Evolutionary conservation across 2,888 invertebrate species (phyloP), one percentile per base, ranked within the genome.

Genomic region (Syrista parreyssii): DNA sequence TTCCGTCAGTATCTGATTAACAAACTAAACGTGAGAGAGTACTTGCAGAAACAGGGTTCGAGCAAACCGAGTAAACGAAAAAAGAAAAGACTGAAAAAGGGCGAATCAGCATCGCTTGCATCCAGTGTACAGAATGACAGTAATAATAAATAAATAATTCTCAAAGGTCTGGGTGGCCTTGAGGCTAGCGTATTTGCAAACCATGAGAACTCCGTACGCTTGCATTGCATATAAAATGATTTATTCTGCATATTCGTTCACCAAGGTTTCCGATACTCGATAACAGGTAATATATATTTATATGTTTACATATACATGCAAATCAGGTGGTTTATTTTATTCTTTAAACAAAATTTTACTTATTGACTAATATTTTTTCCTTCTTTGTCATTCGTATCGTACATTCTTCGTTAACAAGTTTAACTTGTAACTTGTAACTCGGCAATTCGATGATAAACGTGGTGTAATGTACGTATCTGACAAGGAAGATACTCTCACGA

Each of bases 1-100:
- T 80, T 91, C 74, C 85, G 88, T 40, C 91, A 91, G 40, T 91
- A 87, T 81, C 81, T 91, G 33, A 87, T 91, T 75, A 91, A 91
- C 76, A 89, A 88, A 81, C 81, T 91, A 23, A 82, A 86, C 34
- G 82, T 90, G 33, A 84, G 88, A 34, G 85, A 88, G 73, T 86
- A 84, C 77, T 31, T 75, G 79, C 86, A 77, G 79, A 74, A 74
- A 79, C 79, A 74, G 82, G 82, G 75, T 74, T 78, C 68, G 81
- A 79, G 9, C 76, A 68, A 80, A 71, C 75, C 68, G 55, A 68
- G n/a, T 68, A 55, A 78, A 83, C 81, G 76, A 12, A 36, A 74
- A n/a, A 82, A 81, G 82, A 86, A 80, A 78, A 83, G 78, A 71
- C 80, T 75, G 36, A 85, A 80, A 71, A 80, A 68, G 68, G 40